Evolutionary conservation across 2,797 vertebrate genomes (phyloP).

Genomic region (Intellagama lesueurii): DNA sequence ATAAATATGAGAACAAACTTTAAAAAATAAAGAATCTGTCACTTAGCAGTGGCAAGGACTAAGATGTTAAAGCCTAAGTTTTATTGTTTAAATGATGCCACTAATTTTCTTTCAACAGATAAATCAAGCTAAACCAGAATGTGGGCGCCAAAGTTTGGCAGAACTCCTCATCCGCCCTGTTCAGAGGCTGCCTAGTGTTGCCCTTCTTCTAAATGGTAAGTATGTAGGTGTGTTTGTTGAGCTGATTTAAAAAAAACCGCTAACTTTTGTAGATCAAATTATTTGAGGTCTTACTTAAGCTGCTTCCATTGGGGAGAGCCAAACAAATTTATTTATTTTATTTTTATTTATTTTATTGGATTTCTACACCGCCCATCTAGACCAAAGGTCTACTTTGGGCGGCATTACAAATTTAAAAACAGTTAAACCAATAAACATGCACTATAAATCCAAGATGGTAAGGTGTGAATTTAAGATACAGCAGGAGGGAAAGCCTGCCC

Average conservation of each 20-base stretch:
- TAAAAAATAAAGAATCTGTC: background rate
- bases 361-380: no score
- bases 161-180: constrained; percentile 97
- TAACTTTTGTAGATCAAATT: background rate
- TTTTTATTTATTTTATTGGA: no score
- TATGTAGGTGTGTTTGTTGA: background rate
- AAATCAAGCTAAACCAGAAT: constrained; percentile 97
- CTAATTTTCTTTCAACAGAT: constrained; percentile 80
- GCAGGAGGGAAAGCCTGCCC: no score
- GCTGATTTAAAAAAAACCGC: no score
- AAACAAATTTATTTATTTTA: no score
- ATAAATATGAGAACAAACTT: background rate
- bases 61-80: background rate
- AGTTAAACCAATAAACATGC: no score
- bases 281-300: background rate
- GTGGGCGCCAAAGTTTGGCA: constrained; percentile 93
- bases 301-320: background rate
- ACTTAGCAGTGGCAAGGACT: background rate
- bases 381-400: no score
- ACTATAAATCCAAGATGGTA: no score
- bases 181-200: constrained; percentile 95
- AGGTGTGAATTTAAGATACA: no score
- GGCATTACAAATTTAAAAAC: no score
- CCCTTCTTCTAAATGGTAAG: constrained; percentile 93
- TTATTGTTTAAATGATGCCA: background rate